phyloP scores from a whole-genome alignment of 2,113 vertebrate species.

The Alouatta palliata region DNA sequence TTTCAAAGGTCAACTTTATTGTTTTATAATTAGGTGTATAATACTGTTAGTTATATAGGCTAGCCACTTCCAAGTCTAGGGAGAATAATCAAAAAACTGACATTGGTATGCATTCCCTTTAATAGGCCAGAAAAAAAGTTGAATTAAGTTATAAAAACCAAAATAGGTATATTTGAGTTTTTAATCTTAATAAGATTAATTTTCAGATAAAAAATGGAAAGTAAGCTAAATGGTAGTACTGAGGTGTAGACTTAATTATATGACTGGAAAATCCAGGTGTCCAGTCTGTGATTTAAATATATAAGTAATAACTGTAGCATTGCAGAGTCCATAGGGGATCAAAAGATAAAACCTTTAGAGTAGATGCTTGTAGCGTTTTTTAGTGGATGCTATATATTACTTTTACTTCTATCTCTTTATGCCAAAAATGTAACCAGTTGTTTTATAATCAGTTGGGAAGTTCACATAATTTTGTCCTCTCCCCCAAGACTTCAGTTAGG shows the following conservation, averaged over 20 bases:
- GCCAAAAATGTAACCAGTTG: neutral
- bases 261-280: neutral
- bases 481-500: neutral
- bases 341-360: neutral
- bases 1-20: constrained; percentile 3
- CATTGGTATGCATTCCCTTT: neutral
- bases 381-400: neutral
- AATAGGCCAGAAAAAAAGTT: neutral
- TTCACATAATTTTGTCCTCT: neutral
- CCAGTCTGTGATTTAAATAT: neutral
- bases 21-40: neutral
- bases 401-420: neutral
- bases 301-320: neutral
- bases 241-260: neutral
- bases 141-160: neutral
- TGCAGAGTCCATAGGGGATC: neutral
- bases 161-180: neutral
- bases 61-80: neutral
- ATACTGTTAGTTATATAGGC: neutral
- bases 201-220: neutral
- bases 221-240: neutral
- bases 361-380: neutral
- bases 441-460: neutral
- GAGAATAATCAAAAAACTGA: neutral
- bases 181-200: neutral